These are phyloP conservation scores for Syngnathus typhle DNA, from an alignment of 2,113 vertebrate genomes.

Conservation along the genomic window DNA sequence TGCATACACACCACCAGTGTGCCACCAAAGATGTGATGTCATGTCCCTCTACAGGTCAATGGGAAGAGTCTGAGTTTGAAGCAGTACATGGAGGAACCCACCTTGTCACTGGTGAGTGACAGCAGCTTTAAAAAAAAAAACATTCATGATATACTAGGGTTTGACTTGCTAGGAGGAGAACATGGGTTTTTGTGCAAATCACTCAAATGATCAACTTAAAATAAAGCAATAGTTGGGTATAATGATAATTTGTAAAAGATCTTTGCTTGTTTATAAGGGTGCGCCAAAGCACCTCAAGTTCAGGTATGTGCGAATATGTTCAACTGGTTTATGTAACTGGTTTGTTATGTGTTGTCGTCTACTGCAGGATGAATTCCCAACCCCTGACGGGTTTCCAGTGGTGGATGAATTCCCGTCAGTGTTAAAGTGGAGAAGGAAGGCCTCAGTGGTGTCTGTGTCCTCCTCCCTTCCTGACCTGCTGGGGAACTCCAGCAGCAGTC, in stretches of 20 bases:
- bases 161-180: too few relatives aligned
- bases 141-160: too few relatives aligned
- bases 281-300: too few relatives aligned
- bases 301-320: too few relatives aligned
- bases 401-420: constrained; percentile 74
- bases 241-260: too few relatives aligned
- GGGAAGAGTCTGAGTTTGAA: constrained; percentile 88
- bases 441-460: constrained; percentile 74
- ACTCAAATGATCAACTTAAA: too few relatives aligned
- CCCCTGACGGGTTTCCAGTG: constrained; percentile 75
- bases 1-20: background rate
- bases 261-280: too few relatives aligned
- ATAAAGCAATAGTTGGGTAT: too few relatives aligned
- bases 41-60: constrained; percentile 64
- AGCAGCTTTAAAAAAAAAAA: background rate
- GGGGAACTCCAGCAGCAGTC: constrained; percentile 73
- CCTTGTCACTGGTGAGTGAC: constrained; percentile 78
- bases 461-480: constrained; percentile 81
- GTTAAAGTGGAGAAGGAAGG: constrained; percentile 86
- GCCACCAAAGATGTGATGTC: background rate
- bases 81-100: constrained; percentile 79
- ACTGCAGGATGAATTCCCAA: constrained; percentile 64
- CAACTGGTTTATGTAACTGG: background rate
- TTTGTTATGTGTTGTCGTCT: background rate
- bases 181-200: too few relatives aligned